These are phyloP conservation scores for Rhagium mordax DNA, from an alignment of 2,888 invertebrate genomes.

Conservation along the genomic window DNA sequence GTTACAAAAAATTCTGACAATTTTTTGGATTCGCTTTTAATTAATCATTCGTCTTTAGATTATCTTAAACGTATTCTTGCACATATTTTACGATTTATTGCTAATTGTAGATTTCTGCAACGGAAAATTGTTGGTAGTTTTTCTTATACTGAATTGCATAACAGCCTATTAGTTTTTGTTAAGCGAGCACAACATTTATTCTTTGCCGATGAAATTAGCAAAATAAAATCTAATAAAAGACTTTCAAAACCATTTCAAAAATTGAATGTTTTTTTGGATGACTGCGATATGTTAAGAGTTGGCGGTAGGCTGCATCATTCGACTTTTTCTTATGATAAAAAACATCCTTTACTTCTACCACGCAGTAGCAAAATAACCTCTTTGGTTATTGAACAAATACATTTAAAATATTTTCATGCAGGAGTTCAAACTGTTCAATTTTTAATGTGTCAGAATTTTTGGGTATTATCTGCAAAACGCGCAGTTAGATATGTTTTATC, in stretches of 20 bases:
- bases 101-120: neutral
- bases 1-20: no score
- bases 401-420: neutral
- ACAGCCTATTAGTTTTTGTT: neutral
- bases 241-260: neutral
- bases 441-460: neutral
- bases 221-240: neutral
- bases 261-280: neutral
- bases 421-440: neutral
- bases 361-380: no score
- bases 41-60: no score
- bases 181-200: neutral
- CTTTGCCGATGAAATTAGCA: neutral
- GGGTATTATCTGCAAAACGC: no score
- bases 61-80: no score
- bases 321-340: no score
- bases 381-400: no score
- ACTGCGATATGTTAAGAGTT: neutral
- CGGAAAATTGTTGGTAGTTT: neutral
- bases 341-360: no score
- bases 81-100: neutral
- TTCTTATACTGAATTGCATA: neutral
- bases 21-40: no score
- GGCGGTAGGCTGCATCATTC: neutral
- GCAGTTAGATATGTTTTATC: no score